Evolutionary conservation across 2,797 vertebrate genomes (phyloP), one percentile per base, ranked within the genome.

Genomic region (Naso thynnoides): DNA sequence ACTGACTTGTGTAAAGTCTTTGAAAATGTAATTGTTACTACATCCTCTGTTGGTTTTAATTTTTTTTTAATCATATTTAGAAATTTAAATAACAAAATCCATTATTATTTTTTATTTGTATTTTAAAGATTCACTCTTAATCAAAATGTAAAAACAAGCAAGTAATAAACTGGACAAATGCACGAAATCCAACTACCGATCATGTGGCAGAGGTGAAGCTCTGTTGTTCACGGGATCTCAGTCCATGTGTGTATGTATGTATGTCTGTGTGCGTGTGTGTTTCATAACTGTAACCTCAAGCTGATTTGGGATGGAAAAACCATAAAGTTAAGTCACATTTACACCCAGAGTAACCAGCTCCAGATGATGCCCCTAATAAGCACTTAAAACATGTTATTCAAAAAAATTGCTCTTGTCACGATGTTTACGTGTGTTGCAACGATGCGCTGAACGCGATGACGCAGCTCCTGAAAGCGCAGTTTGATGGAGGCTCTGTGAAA

Each of bases 281-380:
- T 87, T 81, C 70, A 82, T 72, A 79, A 89, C 73, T 68, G 48
- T 54, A 80, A 76, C 60, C 77, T 66, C 55, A 53, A 73, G 57
- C 62, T 60, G 57, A 79, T 79, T 74, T 68, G 53, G 33, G 53
- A 54, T 86, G 79, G 76, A 83, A 84, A 78, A 89, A 76, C 58
- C 66, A 80, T 73, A 67, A 79, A 74, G 49, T 75, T 73, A 21
- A 74, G 77, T 84, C 53, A 49, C 73, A 84, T 79, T 86, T 85
- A 66, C 76, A 84, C 62, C 48, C 79, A 73, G 56, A 18, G 60
- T 88, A 87, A 88, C 83, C 52, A 44, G 38, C 45, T 82, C 87
- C 88, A 89, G 85, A 84, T 81, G 79, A 81, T 55, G 18, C 48
- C 65, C 54, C 67, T 82, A 80, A 81, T 80, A 79, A 70, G 62